These are phyloP conservation scores for Chrysochloris asiatica DNA, from an alignment of 2,113 vertebrate genomes.

Conservation along the genomic window DNA sequence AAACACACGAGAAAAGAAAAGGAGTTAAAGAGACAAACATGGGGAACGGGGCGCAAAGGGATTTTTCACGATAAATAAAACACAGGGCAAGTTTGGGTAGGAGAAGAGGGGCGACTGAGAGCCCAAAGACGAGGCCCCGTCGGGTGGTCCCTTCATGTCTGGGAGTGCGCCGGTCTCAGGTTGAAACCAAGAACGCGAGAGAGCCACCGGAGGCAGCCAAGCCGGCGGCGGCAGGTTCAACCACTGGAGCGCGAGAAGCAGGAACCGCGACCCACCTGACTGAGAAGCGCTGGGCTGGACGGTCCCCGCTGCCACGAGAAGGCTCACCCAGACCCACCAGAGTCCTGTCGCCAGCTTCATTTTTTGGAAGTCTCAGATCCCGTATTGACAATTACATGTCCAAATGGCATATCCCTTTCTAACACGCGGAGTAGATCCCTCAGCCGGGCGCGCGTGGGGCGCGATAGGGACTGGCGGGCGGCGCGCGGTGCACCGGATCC, in stretches of 20 bases:
- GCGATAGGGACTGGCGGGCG: slow-evolving; percentile 19
- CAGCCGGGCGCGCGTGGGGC: slow-evolving; percentile 48
- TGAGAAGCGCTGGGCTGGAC: slow-evolving; percentile 88
- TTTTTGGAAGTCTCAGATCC: slow-evolving; percentile 67
- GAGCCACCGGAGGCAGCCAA: neutral
- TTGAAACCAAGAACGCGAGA: neutral
- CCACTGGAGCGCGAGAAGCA: neutral
- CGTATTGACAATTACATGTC: slow-evolving; percentile 77
- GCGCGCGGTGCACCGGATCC: slow-evolving; percentile 19
- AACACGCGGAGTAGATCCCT: slow-evolving; percentile 52
- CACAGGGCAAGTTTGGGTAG: slow-evolving; percentile 35
- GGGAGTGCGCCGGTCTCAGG: neutral
- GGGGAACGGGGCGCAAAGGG: neutral
- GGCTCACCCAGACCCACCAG: slow-evolving; percentile 86
- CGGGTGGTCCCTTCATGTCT: neutral
- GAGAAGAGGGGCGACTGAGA: neutral
- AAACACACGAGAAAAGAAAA: slow-evolving; percentile 36
- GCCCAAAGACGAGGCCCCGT: neutral
- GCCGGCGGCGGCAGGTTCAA: slow-evolving; percentile 35
- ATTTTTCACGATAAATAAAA: neutral
- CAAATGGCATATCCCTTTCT: slow-evolving; percentile 74
- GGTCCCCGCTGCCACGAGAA: slow-evolving; percentile 86
- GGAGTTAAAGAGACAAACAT: no score
- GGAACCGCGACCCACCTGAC: slow-evolving; percentile 89
- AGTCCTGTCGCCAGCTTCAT: slow-evolving; percentile 80